Percentiles rank a stretch among this genome's conserved stretches.
These are phyloP conservation scores for Enhydra lutris DNA, from an alignment of 2,113 vertebrate species.

Conservation along the genomic window DNA sequence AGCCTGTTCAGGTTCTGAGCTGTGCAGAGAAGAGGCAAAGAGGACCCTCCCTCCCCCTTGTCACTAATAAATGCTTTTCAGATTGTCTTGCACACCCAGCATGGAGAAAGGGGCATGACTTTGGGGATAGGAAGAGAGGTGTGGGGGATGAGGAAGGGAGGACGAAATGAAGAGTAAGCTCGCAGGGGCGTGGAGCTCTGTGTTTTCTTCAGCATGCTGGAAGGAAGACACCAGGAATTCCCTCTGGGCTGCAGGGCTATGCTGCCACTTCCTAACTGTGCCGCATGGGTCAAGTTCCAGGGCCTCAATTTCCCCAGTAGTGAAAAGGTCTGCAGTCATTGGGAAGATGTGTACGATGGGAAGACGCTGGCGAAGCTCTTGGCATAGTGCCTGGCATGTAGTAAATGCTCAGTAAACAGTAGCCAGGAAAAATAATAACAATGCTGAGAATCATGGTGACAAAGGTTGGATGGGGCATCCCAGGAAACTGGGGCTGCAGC, in stretches of 20 bases:
- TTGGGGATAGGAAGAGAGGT: not conserved
- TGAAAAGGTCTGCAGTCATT: accelerated
- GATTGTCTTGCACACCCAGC: not conserved
- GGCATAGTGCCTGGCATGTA: not conserved
- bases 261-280: not conserved
- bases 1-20: not conserved
- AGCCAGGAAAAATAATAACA: not conserved
- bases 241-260: not conserved
- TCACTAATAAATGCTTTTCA: conserved; percentile 58
- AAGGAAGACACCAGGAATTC: not conserved
- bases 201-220: not conserved
- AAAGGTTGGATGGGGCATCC: not conserved
- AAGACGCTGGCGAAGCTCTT: not conserved
- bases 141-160: not conserved
- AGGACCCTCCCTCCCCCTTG: not conserved
- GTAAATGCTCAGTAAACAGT: conserved; percentile 22
- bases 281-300: accelerated
- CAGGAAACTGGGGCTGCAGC: not conserved
- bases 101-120: conserved; percentile 32
- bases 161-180: not conserved
- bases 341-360: not conserved
- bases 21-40: not conserved
- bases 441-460: accelerated
- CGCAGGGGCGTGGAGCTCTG: not conserved
- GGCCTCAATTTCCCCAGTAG: not conserved